phyloP scores from a whole-genome alignment of 2,113 vertebrate species.

The cattle (Bos taurus) region DNA sequence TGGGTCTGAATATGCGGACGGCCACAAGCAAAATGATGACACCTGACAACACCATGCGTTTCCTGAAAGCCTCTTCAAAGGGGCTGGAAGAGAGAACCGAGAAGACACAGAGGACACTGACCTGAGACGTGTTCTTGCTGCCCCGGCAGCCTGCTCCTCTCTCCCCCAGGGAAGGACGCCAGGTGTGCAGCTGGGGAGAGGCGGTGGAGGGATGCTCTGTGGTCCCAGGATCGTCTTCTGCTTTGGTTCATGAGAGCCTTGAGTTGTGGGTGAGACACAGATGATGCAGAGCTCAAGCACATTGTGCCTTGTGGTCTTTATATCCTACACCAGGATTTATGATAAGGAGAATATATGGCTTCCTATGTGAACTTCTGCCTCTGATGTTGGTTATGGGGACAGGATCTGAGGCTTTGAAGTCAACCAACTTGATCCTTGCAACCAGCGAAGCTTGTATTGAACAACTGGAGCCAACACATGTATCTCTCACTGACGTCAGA shows the following conservation, averaged over 20 bases:
- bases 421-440: background rate
- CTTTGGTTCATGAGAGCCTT: background rate
- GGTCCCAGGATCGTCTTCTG: background rate
- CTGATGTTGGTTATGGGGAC: slow-evolving; percentile 30
- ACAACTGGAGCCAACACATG: fast-evolving
- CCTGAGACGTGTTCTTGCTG: fast-evolving
- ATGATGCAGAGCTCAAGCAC: background rate
- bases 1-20: fast-evolving
- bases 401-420: slow-evolving; percentile 13
- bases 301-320: background rate
- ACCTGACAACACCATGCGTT: fast-evolving
- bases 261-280: background rate
- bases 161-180: too few relatives aligned
- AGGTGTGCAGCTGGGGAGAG: fast-evolving
- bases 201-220: background rate
- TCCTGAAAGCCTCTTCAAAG: background rate
- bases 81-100: background rate
- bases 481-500: background rate
- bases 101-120: background rate
- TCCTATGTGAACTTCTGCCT: background rate
- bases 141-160: background rate
- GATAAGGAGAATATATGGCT: background rate
- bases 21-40: fast-evolving
- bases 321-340: background rate
- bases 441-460: background rate